These are phyloP conservation scores for Murina feae DNA, from an alignment of 2,113 vertebrate genomes.

Conservation along the genomic window DNA sequence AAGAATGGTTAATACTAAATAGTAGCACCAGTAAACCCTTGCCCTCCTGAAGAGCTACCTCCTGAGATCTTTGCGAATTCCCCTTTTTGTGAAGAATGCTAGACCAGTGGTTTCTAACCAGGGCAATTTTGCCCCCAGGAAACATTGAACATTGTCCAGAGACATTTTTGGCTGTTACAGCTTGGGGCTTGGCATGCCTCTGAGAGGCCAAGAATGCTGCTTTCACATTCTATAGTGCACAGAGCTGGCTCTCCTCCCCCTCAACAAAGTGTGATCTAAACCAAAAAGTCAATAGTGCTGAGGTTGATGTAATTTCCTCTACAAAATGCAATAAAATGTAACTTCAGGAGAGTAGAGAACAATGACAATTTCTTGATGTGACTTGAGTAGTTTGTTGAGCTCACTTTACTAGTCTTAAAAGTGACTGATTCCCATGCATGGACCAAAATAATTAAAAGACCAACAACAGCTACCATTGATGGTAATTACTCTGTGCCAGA, in stretches of 20 bases:
- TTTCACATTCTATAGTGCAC: background rate
- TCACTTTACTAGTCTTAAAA: conserved; percentile 34
- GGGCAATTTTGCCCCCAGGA: background rate
- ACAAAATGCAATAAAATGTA: background rate
- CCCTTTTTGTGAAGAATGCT: background rate
- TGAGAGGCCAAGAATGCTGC: background rate
- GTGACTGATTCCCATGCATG: background rate
- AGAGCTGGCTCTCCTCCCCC: background rate
- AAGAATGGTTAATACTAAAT: background rate
- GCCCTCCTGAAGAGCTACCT: background rate
- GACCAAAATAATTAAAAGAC: conserved; percentile 4
- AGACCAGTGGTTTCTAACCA: conserved; percentile 16
- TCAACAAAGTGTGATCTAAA: background rate
- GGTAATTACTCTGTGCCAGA: background rate
- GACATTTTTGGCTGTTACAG: background rate
- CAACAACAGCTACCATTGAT: background rate
- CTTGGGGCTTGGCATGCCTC: background rate
- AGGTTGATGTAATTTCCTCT: conserved; percentile 49
- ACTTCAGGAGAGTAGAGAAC: conserved; percentile 24
- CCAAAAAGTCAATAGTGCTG: background rate
- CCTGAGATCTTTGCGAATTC: background rate
- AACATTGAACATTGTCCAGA: background rate
- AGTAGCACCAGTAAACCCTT: background rate
- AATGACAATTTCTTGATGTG: background rate
- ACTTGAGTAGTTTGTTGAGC: background rate